These are phyloP conservation scores for Polymixis lichenea DNA, from an alignment of 2,888 invertebrate genomes.

Conservation along the genomic window DNA sequence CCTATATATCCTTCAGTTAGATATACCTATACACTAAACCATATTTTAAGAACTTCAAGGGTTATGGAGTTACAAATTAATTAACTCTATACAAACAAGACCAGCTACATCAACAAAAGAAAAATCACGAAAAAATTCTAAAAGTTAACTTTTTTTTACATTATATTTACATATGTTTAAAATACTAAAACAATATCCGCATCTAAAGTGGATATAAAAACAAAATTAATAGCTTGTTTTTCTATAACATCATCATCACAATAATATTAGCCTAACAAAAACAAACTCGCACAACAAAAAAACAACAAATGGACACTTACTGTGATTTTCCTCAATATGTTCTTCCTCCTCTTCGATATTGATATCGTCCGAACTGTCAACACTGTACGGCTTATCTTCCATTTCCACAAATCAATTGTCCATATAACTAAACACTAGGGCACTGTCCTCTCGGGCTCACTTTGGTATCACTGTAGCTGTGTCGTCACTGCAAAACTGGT, in stretches of 20 bases:
- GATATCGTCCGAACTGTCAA: constrained; percentile 89
- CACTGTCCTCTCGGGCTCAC: constrained; percentile 79
- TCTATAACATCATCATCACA: constrained; percentile 8
- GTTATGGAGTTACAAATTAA: neutral
- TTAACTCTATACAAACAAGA: neutral
- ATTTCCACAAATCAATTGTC: constrained; percentile 83
- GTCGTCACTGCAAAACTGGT: constrained; percentile 87
- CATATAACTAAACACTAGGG: constrained; percentile 83
- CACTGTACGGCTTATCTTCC: constrained; percentile 89
- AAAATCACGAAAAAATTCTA: neutral
- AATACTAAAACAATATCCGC: constrained; percentile 7
- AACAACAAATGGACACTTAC: constrained; percentile 74
- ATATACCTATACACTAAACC: too few relatives aligned
- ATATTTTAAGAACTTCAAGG: neutral
- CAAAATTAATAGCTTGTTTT: constrained; percentile 33
- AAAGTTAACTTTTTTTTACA: too few relatives aligned
- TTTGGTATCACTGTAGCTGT: constrained; percentile 82
- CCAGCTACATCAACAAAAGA: neutral
- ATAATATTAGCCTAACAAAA: constrained; percentile 39
- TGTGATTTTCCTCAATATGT: constrained; percentile 85
- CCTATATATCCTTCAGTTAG: too few relatives aligned
- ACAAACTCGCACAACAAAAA: constrained; percentile 28
- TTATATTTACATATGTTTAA: too few relatives aligned
- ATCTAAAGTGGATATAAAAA: constrained; percentile 4
- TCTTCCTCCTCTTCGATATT: constrained; percentile 88